A percentile compares a stretch with the other conserved stretches of the same genome.
These are phyloP conservation scores for Morone chrysops DNA, from an alignment of 2,113 vertebrate genomes.

Conservation along the genomic window DNA sequence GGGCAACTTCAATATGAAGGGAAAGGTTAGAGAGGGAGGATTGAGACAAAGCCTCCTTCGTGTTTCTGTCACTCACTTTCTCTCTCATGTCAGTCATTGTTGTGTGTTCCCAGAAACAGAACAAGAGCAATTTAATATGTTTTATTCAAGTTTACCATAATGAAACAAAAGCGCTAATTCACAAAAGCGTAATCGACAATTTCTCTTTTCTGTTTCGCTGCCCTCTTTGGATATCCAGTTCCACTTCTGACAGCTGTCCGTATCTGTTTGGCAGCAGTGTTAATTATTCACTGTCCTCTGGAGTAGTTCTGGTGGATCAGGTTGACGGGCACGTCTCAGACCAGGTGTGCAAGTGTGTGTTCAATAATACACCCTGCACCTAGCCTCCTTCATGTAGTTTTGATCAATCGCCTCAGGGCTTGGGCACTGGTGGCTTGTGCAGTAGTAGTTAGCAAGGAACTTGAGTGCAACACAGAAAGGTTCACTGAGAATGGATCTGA, in stretches of 20 bases:
- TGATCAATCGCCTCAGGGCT: slow-evolving; percentile 75
- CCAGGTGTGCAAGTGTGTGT: slow-evolving; percentile 65
- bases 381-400: slow-evolving; percentile 76
- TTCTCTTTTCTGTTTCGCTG: background rate
- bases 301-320: slow-evolving; percentile 58
- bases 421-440: slow-evolving; percentile 53
- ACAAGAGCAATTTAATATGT: background rate
- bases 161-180: background rate
- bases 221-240: slow-evolving; percentile 12
- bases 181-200: too few species aligned
- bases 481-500: slow-evolving; percentile 64
- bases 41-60: background rate
- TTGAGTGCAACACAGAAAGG: slow-evolving; percentile 53
- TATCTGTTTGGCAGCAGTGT: slow-evolving; percentile 52
- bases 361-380: slow-evolving; percentile 77
- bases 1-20: slow-evolving; percentile 29
- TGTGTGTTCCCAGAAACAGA: slow-evolving; percentile 5
- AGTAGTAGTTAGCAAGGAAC: slow-evolving; percentile 52
- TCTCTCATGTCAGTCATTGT: slow-evolving; percentile 7
- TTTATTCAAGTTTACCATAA: slow-evolving; percentile 11
- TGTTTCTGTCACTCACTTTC: slow-evolving; percentile 13
- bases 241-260: slow-evolving; percentile 60
- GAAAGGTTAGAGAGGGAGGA: slow-evolving; percentile 10
- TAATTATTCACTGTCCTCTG: slow-evolving; percentile 71
- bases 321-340: slow-evolving; percentile 65